Percentiles rank a stretch among this genome's conserved stretches.
Evolutionary conservation across 2,113 vertebrate genomes (phyloP).

Genomic region (Oreochromis spilurus): DNA sequence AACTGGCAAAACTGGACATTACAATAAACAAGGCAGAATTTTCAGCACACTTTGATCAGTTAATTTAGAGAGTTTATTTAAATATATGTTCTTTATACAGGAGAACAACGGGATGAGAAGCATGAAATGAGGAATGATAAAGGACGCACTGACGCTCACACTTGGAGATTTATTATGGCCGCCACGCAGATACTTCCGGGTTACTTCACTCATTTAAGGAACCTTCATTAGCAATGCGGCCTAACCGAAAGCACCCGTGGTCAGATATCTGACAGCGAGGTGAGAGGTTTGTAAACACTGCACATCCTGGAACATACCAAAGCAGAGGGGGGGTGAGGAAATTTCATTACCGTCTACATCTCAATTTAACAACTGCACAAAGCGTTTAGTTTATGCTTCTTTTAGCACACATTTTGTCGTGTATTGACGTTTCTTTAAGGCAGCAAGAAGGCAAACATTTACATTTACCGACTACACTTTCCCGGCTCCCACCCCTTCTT

Average conservation of each 20-base stretch:
- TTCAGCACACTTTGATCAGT: no score
- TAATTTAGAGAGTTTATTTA: no score
- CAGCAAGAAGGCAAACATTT: constrained; percentile 2
- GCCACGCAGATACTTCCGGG: background rate
- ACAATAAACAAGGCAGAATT: no score
- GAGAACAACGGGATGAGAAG: no score
- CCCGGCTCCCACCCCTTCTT: background rate
- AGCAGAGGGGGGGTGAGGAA: background rate
- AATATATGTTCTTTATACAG: no score
- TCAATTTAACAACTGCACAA: background rate
- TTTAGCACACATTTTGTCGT: fast-evolving
- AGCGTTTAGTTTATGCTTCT: background rate
- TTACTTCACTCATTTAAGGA: background rate
- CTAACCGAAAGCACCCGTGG: background rate
- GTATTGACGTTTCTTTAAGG: background rate
- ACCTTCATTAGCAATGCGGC: background rate
- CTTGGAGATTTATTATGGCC: no score
- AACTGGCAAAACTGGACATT: no score
- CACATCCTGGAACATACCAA: constrained; percentile 75
- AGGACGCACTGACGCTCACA: no score
- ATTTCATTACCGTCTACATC: fast-evolving
- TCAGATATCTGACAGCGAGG: constrained; percentile 38
- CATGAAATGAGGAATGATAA: no score
- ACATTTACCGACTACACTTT: background rate
- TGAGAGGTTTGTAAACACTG: constrained; percentile 68